Percentiles rank a stretch among this genome's conserved stretches.
Conservation (phyloP, 1,140 invertebrate species). For the Pseudachorutes palmiensis region DNA sequence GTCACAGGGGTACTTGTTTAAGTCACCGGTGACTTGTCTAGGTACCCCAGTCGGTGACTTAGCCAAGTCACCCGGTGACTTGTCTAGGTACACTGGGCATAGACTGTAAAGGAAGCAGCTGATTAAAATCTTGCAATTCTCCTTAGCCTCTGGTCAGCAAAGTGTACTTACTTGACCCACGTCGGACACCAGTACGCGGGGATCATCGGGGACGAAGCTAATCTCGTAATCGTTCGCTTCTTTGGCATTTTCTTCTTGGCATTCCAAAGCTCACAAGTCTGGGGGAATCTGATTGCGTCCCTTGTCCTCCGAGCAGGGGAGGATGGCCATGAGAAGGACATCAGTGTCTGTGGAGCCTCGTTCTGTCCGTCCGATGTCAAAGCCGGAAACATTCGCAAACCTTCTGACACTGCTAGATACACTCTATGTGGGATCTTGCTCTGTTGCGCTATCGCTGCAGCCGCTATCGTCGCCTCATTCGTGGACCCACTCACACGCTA, state of each 20-base stretch:
- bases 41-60: too few relatives aligned
- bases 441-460: constrained; percentile 1
- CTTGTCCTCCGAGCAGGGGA: constrained; percentile 61
- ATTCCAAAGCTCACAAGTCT: constrained; percentile 88
- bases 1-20: too few relatives aligned
- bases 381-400: constrained; percentile 41
- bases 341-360: constrained; percentile 64
- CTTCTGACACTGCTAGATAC: constrained; percentile 58
- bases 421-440: constrained; percentile 20
- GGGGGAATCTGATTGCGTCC: constrained; percentile 92
- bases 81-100: too few relatives aligned
- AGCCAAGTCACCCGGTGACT: too few relatives aligned
- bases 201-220: constrained; percentile 72
- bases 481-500: constrained; percentile 45
- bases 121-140: too few relatives aligned
- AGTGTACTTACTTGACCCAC: constrained; percentile 90
- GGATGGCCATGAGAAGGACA: constrained; percentile 38
- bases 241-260: constrained; percentile 97
- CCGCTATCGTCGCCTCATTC: constrained; percentile 41
- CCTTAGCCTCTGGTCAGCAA: constrained; percentile 96
- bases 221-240: constrained; percentile 86
- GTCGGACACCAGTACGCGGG: constrained; percentile 80
- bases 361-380: constrained; percentile 56
- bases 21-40: too few relatives aligned
- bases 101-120: too few relatives aligned